Evolutionary conservation across 2,113 vertebrate genomes (phyloP).

Genomic region (Regulus satrapa): DNA sequence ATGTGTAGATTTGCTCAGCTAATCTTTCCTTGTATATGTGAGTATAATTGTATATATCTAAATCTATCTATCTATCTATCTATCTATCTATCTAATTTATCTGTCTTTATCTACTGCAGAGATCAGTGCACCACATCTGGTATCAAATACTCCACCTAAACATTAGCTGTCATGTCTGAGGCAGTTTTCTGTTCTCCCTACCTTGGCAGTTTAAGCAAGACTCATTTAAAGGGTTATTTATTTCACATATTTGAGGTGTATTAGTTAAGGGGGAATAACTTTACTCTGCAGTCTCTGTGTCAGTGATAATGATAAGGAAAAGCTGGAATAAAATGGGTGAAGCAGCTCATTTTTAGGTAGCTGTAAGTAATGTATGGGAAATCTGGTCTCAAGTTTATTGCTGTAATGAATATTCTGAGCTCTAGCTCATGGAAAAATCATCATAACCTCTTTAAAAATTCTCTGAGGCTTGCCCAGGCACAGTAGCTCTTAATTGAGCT

Average conservation of each 20-base stretch:
- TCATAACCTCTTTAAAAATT: background rate
- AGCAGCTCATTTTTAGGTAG: background rate
- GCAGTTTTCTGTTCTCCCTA: background rate
- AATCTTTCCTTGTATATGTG: background rate
- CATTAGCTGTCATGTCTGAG: background rate
- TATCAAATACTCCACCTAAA: background rate
- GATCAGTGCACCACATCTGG: background rate
- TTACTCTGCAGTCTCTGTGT: background rate
- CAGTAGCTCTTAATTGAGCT: background rate
- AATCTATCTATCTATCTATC: too few species aligned
- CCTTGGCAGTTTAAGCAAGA: background rate
- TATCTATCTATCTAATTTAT: too few species aligned
- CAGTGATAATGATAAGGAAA: background rate
- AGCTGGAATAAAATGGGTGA: background rate
- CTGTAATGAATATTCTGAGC: background rate
- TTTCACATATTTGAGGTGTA: background rate
- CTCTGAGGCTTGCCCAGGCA: background rate
- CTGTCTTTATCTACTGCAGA: background rate
- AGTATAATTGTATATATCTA: accelerated
- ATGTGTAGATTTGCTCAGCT: background rate
- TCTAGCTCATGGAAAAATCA: background rate
- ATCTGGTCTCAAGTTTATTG: background rate
- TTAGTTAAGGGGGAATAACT: background rate
- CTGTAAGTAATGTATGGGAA: background rate
- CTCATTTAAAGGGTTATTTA: background rate